Evolutionary conservation across 2,888 invertebrate species (phyloP), one percentile per base, ranked within the genome.

Genomic region (Scaptomyza polygonia): DNA sequence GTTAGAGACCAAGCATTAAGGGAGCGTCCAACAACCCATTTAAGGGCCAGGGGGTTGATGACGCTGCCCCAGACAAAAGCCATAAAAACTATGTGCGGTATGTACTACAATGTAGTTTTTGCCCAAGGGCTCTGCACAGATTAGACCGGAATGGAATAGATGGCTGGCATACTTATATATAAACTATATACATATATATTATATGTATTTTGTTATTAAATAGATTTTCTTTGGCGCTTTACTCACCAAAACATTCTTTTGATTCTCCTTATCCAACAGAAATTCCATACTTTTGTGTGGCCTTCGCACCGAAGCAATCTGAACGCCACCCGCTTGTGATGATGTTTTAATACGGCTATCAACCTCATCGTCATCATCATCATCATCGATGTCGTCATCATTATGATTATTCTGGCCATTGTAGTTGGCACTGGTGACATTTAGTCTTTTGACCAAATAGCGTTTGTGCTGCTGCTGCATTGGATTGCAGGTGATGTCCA

Each of bases 241-340:
- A 93, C 96, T 95, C 91, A 97, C 97, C 96, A 96, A 95, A 86
- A 96, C 95, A 86, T 95, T 95, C 91, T 95, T 96, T 91, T 97
- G 95, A 93, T 96, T 97, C 92, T 97, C 96, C 93, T 97, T 97
- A 93, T 97, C 97, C 92, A 97, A 94, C 91, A 97, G 95, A 93
- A 97, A 97, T 94, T 97, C 97, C 97, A 97, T 97, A 93, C 97
- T 97, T 93, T 97, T 97, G 93, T 96, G 96, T 53, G 96, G 96
- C 71, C 94, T 90, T 55, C 91, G 93, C 55, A 89, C 86, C 89
- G 89, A 86, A 36, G 88, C 89, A 58, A 90, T 89, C 73, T 88
- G 91, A 78, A 90, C 88, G 32, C 67, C 77, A 39, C 89, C 89
- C 65, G 70, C 53, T 85, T 89, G 83, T 77, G 77, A 71, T 44